Conservation (phyloP, 2,797 vertebrate genomes). For the Momotus momota region DNA sequence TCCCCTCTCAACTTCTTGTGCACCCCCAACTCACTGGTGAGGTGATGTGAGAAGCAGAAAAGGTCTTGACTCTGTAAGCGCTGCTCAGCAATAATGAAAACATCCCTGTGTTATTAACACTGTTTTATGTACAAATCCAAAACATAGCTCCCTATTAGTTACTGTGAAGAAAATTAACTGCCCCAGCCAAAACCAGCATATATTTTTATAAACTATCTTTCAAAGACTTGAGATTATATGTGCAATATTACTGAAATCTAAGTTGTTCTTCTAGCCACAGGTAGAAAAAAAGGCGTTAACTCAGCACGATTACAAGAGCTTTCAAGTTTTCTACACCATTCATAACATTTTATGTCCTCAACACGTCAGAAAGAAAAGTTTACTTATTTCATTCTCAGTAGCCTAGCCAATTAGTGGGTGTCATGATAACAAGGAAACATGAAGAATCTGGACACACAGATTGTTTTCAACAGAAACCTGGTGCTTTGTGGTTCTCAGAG, state of each 20-base stretch:
- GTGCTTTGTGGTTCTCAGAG: neutral
- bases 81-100: neutral
- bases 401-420: neutral
- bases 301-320: neutral
- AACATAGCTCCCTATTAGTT: neutral
- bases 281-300: neutral
- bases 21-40: no score
- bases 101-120: neutral
- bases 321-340: neutral
- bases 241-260: neutral
- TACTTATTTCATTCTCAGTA: neutral
- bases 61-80: neutral
- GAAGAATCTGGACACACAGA: neutral
- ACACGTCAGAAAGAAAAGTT: neutral
- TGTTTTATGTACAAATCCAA: neutral
- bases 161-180: neutral
- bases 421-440: neutral
- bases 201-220: neutral
- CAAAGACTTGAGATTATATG: neutral
- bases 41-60: neutral
- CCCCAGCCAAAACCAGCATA: neutral
- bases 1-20: no score
- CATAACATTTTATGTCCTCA: neutral
- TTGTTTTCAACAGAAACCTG: neutral
- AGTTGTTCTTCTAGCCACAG: neutral